Evolutionary conservation across 2,113 vertebrate species (phyloP).

Genomic region (Sarotherodon lohbergeri): DNA sequence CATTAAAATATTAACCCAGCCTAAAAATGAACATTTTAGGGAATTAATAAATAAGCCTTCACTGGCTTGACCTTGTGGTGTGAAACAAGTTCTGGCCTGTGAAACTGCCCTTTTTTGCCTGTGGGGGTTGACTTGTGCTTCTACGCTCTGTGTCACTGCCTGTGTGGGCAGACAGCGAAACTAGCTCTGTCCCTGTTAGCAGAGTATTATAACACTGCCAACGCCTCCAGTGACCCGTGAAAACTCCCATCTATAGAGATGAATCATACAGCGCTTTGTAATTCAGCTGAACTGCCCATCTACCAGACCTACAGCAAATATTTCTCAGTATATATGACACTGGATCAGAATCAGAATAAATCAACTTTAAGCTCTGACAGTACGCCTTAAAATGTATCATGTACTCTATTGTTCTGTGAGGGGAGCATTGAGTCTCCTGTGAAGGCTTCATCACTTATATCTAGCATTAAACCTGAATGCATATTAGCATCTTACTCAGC

Average conservation of each 20-base stretch:
- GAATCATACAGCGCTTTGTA: constrained; percentile 60
- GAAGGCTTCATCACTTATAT: neutral
- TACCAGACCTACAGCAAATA: constrained; percentile 21
- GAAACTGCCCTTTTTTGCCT: constrained; percentile 9
- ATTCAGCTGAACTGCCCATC: constrained; percentile 32
- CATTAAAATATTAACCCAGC: neutral
- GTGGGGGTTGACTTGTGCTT: constrained; percentile 44
- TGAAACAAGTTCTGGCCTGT: neutral
- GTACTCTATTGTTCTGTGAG: neutral
- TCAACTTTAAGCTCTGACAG: neutral
- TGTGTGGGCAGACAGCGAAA: constrained; percentile 55
- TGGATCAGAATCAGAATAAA: constrained; percentile 1
- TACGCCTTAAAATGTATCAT: neutral
- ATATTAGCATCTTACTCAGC: neutral
- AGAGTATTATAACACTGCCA: constrained; percentile 53
- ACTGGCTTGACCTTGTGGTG: neutral
- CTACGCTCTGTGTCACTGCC: constrained; percentile 36
- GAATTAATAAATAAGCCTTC: neutral
- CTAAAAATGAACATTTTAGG: neutral
- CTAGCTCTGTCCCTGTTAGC: constrained; percentile 55
- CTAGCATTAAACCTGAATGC: neutral
- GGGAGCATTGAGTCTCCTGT: neutral
- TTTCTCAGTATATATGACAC: neutral
- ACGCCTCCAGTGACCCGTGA: constrained; percentile 60
- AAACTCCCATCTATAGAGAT: constrained; percentile 61